Evolutionary conservation across 2,113 vertebrate genomes (phyloP).

Genomic region (Panthera uncia): DNA sequence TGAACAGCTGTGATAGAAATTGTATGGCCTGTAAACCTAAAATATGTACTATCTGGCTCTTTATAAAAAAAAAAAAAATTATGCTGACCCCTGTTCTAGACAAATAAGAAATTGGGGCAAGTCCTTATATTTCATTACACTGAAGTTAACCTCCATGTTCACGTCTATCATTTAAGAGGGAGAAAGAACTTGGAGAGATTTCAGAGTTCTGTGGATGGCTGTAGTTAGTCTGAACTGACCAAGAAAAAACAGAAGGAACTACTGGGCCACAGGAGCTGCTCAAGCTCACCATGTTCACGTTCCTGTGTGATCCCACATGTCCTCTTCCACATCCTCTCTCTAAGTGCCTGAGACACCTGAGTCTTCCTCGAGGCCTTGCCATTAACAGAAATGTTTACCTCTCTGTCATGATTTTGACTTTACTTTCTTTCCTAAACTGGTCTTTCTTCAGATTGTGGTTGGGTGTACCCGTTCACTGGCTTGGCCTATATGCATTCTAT

Average conservation of each 20-base stretch:
- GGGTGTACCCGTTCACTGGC: background rate
- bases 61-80: background rate
- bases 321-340: background rate
- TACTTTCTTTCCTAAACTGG: background rate
- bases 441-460: background rate
- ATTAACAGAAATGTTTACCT: background rate
- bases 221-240: background rate
- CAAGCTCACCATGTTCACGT: background rate
- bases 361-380: background rate
- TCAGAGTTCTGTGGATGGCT: background rate
- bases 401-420: background rate
- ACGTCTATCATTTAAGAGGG: background rate
- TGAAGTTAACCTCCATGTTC: background rate
- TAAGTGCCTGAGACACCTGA: background rate
- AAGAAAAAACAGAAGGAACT: background rate
- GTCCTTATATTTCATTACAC: background rate
- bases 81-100: background rate
- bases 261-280: background rate
- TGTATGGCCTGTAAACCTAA: background rate
- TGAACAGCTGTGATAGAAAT: background rate
- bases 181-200: background rate
- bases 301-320: background rate
- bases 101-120: background rate
- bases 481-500: fast-evolving
- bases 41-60: background rate